Conservation (phyloP, 2,113 vertebrate species). For the Rissa tridactyla region DNA sequence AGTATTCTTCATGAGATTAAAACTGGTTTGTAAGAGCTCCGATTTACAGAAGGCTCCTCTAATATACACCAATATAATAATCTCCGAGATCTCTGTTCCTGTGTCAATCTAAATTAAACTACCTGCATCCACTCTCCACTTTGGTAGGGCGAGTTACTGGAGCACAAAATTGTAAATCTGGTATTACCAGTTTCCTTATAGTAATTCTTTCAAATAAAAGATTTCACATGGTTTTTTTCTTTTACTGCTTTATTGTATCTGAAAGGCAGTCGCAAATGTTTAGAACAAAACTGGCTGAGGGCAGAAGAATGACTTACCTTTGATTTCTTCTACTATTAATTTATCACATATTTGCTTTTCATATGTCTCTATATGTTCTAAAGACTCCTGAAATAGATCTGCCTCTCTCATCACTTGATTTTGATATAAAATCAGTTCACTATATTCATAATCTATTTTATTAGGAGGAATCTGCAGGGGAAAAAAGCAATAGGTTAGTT, state of each 20-base stretch:
- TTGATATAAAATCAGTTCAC: slow-evolving; percentile 80
- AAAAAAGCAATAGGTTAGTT: not conserved
- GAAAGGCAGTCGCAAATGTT: not conserved
- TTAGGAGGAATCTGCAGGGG: slow-evolving; percentile 71
- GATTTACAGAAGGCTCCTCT: not conserved
- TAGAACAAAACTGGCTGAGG: not conserved
- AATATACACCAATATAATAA: not conserved
- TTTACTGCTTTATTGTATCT: not conserved
- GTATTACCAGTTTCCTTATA: not conserved
- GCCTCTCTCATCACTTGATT: slow-evolving; percentile 84
- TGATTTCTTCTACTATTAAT: slow-evolving; percentile 79
- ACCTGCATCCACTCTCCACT: not conserved
- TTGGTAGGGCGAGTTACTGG: not conserved
- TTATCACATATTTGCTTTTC: slow-evolving; percentile 82
- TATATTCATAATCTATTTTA: slow-evolving; percentile 81
- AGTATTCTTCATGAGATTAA: not conserved
- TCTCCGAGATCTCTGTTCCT: not conserved
- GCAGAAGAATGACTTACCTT: slow-evolving; percentile 65
- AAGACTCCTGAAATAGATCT: slow-evolving; percentile 77
- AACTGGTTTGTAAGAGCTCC: not conserved
- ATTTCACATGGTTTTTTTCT: not conserved
- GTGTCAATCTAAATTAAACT: not conserved
- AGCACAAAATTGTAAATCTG: not conserved
- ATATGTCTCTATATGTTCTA: slow-evolving; percentile 79
- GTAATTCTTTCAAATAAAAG: not conserved